Evolutionary conservation across 1,140 invertebrate genomes (phyloP), one percentile per base, ranked within the genome.

Genomic region (Zaprionus lachaisei): DNA sequence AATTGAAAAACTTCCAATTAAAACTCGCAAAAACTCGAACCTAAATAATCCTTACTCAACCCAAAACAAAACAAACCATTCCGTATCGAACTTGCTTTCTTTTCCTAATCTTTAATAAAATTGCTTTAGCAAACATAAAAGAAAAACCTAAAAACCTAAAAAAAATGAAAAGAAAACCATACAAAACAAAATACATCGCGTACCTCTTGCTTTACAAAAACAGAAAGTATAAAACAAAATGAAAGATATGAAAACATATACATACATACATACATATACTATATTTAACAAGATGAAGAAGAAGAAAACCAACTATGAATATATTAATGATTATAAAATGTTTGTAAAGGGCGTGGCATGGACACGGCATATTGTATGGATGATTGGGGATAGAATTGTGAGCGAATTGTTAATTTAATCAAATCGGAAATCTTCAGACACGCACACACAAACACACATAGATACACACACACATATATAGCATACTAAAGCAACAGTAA

Each of bases 151-250:
- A 66, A 70, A 17, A 44, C 20, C 65, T 22, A 65, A 56, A 51
- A 38, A 14, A 26, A 61, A 37, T n/a, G 20, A 71, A 28, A 65
- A 28, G 61, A 70, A 71, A 61, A 56, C 60, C 73, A 71, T 76
- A 76, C 73, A 72, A 65, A 77, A 51, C 69, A 67, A 84, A 76
- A 90, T 89, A 89, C 85, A 90, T 90, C 63, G 85, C 85, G 85
- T 90, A 90, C 85, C 85, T 90, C 85, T 90, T 90, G 85, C 85
- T 90, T 90, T 90, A 90, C 76, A 68, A 89, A 75, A 82, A 73
- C 68, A 81, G 44, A 81, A 71, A 79, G 77, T 74, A 76, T 72
- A 86, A 79, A 87, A 34, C 31, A 34, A 73, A 70, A 68, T 34
- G 69, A 69, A 72, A 72, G 60, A 56, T 73, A 62, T 79, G 49